Base-by-base conservation (phyloP, 2,113 vertebrate species). In the Enhydra lutris region DNA sequence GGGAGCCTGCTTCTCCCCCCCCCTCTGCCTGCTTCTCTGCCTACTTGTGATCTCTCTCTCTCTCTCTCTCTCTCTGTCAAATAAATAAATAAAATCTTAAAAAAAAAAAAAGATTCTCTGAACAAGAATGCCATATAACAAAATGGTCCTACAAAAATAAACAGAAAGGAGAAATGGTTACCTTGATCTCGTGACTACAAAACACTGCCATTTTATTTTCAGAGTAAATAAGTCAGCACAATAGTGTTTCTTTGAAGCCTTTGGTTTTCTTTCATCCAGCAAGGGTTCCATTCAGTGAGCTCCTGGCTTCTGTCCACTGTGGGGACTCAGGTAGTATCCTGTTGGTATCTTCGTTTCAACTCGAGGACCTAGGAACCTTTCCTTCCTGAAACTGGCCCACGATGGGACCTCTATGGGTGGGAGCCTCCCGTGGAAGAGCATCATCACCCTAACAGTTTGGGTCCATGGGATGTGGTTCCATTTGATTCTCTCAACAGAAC, bases 161-260 rank as follows among this genome's bases (percentile, higher is more conserved):
- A 69, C 4, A 14, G 74, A 89, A 65, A 45, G 0, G 10, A 67
- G 65, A 96, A 65, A 71, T 52, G 18, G 57, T 92, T 74, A 7
- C 9, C 92, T 59, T 42, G 80, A 78, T 12, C 76, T 87, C 24
- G 31, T 79, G 39, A 74, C 97, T 63, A 86, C 55, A 52, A n/a
- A 83, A 29, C 3, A 11, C 42, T 87, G 69, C 55, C 69, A 14
- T 65, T 79, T 29, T 59, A 0, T 0, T 47, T 92, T 71, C 73
- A 71, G 47, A 89, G 82, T 29, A 50, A 95, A 74, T 76, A 50
- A 96, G 76, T 67, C 92, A 94, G 93, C 73, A 18, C 17, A 76
- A 94, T 84, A 50, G 3, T 90, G 81, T 97, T 93, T 97, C 94
- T 92, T 92, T 88, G 89, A 80, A 90, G 7, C 2, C 20, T 36